Evolutionary conservation across 2,888 invertebrate species (phyloP).

Genomic region (Tholera decimalis): DNA sequence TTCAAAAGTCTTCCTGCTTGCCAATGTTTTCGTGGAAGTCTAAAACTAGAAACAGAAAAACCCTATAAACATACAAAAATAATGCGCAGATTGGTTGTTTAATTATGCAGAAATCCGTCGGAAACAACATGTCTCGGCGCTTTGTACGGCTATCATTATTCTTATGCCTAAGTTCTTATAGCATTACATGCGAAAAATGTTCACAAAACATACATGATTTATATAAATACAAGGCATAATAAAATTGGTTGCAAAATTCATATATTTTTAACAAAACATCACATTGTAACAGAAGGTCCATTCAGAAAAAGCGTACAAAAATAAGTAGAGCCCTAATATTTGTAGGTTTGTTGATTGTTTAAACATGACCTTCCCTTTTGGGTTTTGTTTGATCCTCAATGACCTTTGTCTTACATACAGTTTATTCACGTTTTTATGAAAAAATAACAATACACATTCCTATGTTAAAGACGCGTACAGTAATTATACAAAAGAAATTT

Average conservation of each 20-base stretch:
- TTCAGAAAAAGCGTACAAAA: not conserved
- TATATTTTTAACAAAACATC: not conserved
- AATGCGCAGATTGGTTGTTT: constrained; percentile 15
- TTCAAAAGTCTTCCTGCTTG: not conserved
- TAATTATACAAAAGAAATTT: not conserved
- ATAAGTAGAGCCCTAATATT: not conserved
- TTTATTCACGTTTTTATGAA: not conserved
- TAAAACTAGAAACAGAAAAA: constrained; percentile 15
- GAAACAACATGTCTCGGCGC: constrained; percentile 19
- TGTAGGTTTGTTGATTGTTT: not conserved
- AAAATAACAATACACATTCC: not conserved
- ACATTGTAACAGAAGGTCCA: constrained; percentile 37
- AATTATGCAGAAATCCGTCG: constrained; percentile 52
- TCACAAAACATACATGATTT: constrained; percentile 51
- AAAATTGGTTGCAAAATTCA: constrained; percentile 30
- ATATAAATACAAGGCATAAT: constrained; percentile 41
- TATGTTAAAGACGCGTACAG: not conserved
- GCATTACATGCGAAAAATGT: constrained; percentile 27
- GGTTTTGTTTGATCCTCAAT: not conserved
- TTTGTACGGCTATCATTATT: constrained; percentile 29
- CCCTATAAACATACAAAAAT: constrained; percentile 14
- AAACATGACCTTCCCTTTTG: not conserved
- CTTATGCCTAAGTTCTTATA: constrained; percentile 21
- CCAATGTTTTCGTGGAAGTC: not conserved
- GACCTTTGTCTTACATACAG: not conserved